Evolutionary conservation across 2,113 vertebrate genomes (phyloP).

Genomic region (Phrynosoma blainvillii): DNA sequence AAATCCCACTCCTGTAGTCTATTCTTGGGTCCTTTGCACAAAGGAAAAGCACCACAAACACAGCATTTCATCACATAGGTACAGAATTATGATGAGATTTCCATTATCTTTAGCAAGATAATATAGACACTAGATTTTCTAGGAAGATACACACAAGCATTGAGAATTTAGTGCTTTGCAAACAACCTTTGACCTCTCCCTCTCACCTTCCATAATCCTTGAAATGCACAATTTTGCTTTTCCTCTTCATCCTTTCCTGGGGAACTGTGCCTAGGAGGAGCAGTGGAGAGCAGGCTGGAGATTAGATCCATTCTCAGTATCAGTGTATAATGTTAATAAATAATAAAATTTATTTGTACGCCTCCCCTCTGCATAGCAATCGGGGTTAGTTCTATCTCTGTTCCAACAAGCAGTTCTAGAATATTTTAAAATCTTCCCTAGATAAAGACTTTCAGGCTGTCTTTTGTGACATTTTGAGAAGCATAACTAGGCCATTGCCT

Average conservation of each 20-base stretch:
- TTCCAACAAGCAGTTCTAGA: accelerated
- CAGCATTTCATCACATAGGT: neutral
- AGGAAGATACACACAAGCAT: neutral
- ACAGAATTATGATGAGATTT: neutral
- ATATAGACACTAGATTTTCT: neutral
- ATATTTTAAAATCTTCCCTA: neutral
- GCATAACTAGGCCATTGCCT: neutral
- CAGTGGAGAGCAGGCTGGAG: neutral
- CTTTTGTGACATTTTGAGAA: accelerated
- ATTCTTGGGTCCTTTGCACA: neutral
- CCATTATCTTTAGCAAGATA: neutral
- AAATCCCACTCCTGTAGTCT: neutral
- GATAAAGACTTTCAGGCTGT: accelerated
- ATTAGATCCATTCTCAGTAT: accelerated
- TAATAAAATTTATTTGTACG: no score
- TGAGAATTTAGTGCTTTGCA: neutral
- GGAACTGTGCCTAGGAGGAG: neutral
- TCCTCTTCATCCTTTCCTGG: neutral
- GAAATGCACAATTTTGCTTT: neutral
- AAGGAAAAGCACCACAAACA: neutral
- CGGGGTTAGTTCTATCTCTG: neutral
- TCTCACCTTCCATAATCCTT: neutral
- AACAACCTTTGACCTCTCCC: neutral
- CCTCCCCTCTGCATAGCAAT: no score
- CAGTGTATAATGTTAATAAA: neutral